phyloP scores from a whole-genome alignment of 2,888 invertebrate species.

The Drosophila subsilvestris region DNA sequence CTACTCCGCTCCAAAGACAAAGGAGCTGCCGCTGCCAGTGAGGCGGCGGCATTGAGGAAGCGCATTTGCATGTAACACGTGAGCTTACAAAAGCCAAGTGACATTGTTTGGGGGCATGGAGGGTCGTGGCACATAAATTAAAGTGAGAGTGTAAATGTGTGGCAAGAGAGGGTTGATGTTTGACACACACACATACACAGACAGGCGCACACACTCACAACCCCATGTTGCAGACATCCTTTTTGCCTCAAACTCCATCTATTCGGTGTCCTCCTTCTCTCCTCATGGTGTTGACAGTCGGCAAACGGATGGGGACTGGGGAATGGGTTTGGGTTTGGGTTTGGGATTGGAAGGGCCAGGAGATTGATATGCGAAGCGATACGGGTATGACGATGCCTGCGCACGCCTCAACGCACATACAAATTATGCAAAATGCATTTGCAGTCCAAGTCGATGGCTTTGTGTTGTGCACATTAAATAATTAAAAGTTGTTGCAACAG shows the following conservation, averaged over 20 bases:
- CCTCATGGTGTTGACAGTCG: conserved; percentile 27
- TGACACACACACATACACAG: conserved; percentile 31
- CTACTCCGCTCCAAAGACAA: conserved; percentile 41
- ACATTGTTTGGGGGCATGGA: conserved; percentile 69
- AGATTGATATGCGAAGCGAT: conserved; percentile 10
- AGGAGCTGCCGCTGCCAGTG: conserved; percentile 20
- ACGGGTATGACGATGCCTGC: conserved; percentile 44
- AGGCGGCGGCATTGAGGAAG: conserved; percentile 55
- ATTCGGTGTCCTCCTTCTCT: conserved; percentile 1
- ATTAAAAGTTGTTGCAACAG: conserved; percentile 55
- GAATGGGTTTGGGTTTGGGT: not conserved
- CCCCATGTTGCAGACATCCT: conserved; percentile 18
- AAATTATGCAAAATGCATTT: conserved; percentile 78
- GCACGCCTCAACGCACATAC: conserved; percentile 70
- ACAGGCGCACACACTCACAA: conserved; percentile 16
- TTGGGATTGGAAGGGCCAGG: not conserved
- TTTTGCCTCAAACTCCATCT: conserved; percentile 12
- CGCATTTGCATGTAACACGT: conserved; percentile 77
- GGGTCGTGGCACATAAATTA: conserved; percentile 73
- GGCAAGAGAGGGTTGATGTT: conserved; percentile 43
- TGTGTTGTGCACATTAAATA: conserved; percentile 62
- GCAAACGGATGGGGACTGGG: conserved; percentile 35
- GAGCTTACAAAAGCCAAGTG: conserved; percentile 75
- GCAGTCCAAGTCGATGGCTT: conserved; percentile 35
- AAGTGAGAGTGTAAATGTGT: conserved; percentile 69